phyloP scores from a whole-genome alignment of 2,888 invertebrate genomes.

The Siphonodentalium dalli region DNA sequence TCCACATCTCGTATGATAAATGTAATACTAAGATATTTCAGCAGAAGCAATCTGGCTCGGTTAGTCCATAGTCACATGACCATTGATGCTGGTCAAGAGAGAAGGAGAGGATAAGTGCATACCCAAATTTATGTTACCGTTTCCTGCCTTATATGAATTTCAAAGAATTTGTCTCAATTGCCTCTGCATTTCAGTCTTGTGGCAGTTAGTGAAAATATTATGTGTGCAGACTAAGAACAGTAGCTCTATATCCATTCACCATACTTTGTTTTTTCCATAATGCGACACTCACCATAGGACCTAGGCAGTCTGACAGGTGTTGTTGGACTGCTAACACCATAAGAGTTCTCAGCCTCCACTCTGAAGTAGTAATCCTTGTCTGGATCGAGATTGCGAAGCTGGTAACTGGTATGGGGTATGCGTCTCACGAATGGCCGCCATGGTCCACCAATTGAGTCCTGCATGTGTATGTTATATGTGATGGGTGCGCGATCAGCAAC shows the following conservation, averaged over 20 bases:
- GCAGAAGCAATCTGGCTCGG: too few relatives aligned
- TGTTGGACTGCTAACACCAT: slow-evolving; percentile 94
- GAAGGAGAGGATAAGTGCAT: too few relatives aligned
- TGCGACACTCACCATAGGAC: slow-evolving; percentile 30
- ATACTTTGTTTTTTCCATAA: not conserved
- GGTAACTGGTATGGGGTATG: slow-evolving; percentile 48
- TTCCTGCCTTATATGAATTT: too few relatives aligned
- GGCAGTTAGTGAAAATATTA: too few relatives aligned
- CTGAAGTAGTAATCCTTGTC: slow-evolving; percentile 95
- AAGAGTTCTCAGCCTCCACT: slow-evolving; percentile 93
- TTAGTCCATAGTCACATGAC: too few relatives aligned
- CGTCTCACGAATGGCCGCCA: slow-evolving; percentile 50
- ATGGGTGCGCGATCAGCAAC: slow-evolving; percentile 35
- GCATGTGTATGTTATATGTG: slow-evolving; percentile 49
- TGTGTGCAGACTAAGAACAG: not conserved
- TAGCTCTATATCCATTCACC: not conserved
- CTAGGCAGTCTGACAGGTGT: slow-evolving; percentile 68
- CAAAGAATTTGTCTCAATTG: too few relatives aligned
- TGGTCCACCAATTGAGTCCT: slow-evolving; percentile 40
- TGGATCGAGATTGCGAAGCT: slow-evolving; percentile 42
- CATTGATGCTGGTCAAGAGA: too few relatives aligned
- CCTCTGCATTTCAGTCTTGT: too few relatives aligned
- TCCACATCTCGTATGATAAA: too few relatives aligned
- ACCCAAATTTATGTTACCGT: too few relatives aligned
- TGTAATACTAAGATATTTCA: too few relatives aligned